phyloP scores from a whole-genome alignment of 1,140 invertebrate species.

The Bombus waltoni region DNA sequence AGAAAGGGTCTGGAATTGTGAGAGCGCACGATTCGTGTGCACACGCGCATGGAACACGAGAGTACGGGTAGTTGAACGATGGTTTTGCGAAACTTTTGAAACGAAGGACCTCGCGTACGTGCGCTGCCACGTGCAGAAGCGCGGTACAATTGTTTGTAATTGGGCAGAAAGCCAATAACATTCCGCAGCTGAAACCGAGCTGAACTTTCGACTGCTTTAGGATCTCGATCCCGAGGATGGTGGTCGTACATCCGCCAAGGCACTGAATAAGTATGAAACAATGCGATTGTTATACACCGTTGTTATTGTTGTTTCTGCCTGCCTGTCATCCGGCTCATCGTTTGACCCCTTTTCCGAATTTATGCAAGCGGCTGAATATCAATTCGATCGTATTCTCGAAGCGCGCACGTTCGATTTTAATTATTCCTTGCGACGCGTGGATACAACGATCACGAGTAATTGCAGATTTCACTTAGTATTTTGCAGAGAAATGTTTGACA shows the following conservation, averaged over 20 bases:
- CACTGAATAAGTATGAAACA: conserved; percentile 33
- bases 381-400: neutral
- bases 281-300: conserved; percentile 22
- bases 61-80: neutral
- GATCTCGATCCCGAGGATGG: conserved; percentile 40
- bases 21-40: neutral
- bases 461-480: neutral
- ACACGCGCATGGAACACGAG: neutral
- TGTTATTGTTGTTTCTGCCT: conserved; percentile 6
- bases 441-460: no score
- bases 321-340: neutral
- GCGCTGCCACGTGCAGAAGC: conserved; percentile 30
- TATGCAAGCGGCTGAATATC: neutral
- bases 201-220: conserved; percentile 52
- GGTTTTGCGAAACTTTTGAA: conserved; percentile 48
- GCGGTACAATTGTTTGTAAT: conserved; percentile 51
- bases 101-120: neutral
- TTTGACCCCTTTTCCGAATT: conserved; percentile 16
- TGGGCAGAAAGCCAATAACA: conserved; percentile 63
- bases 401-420: neutral
- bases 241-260: conserved; percentile 11
- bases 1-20: neutral
- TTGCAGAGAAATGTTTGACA: neutral
- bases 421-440: no score
- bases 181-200: conserved; percentile 53